Evolutionary conservation across 2,113 vertebrate genomes (phyloP), one percentile per base, ranked within the genome.

Genomic region (Lamprotornis superbus): DNA sequence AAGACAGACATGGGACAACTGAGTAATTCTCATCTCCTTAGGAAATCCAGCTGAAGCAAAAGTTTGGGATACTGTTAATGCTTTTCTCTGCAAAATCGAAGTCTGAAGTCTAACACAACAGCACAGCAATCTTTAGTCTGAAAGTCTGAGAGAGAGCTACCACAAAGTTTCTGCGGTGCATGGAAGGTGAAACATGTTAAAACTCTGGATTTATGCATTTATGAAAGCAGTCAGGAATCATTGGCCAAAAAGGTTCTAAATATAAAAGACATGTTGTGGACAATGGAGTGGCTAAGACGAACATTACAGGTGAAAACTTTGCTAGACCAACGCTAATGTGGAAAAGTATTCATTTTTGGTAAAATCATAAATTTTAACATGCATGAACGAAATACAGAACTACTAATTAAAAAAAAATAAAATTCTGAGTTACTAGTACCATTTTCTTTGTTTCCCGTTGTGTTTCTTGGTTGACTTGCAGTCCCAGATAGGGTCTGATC

Each of bases 401-500:
- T 61, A 80, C 15, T 57, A 5, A 77, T 46, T 71, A 2, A 23
- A 64, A 35, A 12, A 56, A 15, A 50, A 49, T 24, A 24, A 15
- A 10, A 23, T 7, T 61, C 37, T 4, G 5, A 75, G 69, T 91
- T 89, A 60, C 22, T 60, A 56, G 28, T 68, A 35, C n/a, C 49
- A 75, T 92, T 94, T 89, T 89, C 60, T 83, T 80, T 52, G 33
- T 57, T 92, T 92, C 69, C 46, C 2, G 0, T 74, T 90, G 55
- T 56, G 56, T 68, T 92, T 40, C 67, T 76, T 42, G 46, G 46
- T 94, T 64, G 63, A 82, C 42, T 85, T 27, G 4, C 28, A 64
- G 35, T 77, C 42, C 37, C 87, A 94, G 74, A 91, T 94, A 95
- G 57, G 70, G 70, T 89, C 81, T 87, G 89, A 91, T 93, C 53